These are phyloP conservation scores for Temnothorax ravouxi DNA, from an alignment of 2,888 invertebrate genomes.

Conservation along the genomic window DNA sequence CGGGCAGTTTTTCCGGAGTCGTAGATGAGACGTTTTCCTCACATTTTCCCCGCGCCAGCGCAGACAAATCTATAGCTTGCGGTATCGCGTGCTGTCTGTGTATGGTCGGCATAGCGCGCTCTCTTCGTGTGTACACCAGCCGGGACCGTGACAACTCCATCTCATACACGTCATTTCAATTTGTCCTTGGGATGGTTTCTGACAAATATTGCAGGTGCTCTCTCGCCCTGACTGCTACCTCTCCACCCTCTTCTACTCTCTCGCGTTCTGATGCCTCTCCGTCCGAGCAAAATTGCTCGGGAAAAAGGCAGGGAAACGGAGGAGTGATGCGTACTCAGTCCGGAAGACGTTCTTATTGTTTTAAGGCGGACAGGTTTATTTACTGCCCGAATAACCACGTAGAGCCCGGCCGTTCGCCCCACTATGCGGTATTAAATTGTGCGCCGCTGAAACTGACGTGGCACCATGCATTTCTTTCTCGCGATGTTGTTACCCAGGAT, in stretches of 20 bases:
- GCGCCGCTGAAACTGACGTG: constrained; percentile 65
- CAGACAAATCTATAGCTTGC: constrained; percentile 29
- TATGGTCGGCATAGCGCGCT: constrained; percentile 5
- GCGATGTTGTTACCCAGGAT: constrained; percentile 52
- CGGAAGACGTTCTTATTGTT: constrained; percentile 82
- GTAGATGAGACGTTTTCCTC: constrained; percentile 50
- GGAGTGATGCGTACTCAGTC: constrained; percentile 73
- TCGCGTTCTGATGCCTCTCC: constrained; percentile 37
- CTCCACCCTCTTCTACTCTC: not conserved
- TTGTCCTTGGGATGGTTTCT: constrained; percentile 77
- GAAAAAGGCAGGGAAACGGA: constrained; percentile 56
- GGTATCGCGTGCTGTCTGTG: constrained; percentile 51
- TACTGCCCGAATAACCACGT: constrained; percentile 83
- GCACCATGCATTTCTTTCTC: constrained; percentile 66
- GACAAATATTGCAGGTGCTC: constrained; percentile 80
- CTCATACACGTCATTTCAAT: constrained; percentile 81
- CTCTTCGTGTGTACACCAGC: constrained; percentile 40
- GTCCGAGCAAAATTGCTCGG: constrained; percentile 74
- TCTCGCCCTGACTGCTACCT: constrained; percentile 56
- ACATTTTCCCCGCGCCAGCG: constrained; percentile 25
- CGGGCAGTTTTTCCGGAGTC: constrained; percentile 45
- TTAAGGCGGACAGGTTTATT: constrained; percentile 84
- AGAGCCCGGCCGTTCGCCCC: constrained; percentile 63
- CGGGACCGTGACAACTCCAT: constrained; percentile 76
- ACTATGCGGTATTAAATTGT: constrained; percentile 70